A percentile compares a stretch with the other conserved stretches of the same genome.
Conservation (phyloP, 1,140 invertebrate genomes). For the Colletes latitarsis region DNA sequence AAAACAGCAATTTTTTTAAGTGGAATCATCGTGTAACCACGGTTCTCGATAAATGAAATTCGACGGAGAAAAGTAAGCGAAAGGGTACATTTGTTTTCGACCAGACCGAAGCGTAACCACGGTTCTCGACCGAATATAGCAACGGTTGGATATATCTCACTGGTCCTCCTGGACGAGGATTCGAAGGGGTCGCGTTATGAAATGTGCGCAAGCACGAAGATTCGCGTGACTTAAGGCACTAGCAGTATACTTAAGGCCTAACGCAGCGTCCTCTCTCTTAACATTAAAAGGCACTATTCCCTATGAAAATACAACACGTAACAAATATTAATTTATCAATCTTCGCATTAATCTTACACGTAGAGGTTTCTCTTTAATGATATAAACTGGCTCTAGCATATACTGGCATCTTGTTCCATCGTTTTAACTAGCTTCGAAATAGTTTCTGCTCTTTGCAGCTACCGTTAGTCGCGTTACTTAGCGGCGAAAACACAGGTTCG, state of each 20-base stretch:
- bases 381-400: conserved; percentile 76
- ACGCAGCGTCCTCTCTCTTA: conserved; percentile 62
- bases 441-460: not conserved
- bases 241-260: conserved; percentile 73
- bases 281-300: conserved; percentile 78
- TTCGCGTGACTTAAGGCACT: conserved; percentile 77
- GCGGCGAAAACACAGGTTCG: conserved; percentile 40
- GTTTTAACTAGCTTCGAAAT: conserved; percentile 50
- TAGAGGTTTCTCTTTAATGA: conserved; percentile 58
- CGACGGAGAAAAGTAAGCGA: no score
- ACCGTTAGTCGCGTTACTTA: conserved; percentile 37
- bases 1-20: no score
- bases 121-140: conserved; percentile 17
- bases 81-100: not conserved
- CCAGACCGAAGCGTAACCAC: not conserved
- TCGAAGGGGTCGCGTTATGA: conserved; percentile 62
- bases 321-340: conserved; percentile 63
- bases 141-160: conserved; percentile 29
- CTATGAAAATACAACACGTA: conserved; percentile 72
- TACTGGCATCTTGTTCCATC: conserved; percentile 76
- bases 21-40: not conserved
- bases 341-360: conserved; percentile 57
- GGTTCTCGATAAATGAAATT: not conserved
- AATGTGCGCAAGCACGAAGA: conserved; percentile 67
- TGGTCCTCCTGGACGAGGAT: conserved; percentile 57